phyloP scores from a whole-genome alignment of 2,113 vertebrate genomes.

The Sterrhoptilus dennistouni region DNA sequence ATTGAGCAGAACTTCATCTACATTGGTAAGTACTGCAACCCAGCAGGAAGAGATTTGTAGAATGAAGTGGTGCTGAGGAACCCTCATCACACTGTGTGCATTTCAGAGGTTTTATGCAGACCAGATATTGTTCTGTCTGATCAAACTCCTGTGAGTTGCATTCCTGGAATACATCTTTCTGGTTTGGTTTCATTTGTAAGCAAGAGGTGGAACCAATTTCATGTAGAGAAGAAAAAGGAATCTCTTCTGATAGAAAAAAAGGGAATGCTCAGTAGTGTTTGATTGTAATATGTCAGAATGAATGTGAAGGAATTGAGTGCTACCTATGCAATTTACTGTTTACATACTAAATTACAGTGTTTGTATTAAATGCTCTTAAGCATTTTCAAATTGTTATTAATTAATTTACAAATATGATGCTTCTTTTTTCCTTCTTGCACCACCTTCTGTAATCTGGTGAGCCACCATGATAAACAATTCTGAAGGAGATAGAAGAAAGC shows the following conservation, averaged over 20 bases:
- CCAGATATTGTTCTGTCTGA: background rate
- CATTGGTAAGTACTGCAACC: background rate
- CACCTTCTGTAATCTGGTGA: background rate
- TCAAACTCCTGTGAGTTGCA: rapidly evolving
- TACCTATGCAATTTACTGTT: background rate
- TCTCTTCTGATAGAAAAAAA: background rate
- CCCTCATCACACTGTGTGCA: no score
- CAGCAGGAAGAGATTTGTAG: background rate
- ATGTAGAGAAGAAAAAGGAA: background rate
- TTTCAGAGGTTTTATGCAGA: background rate
- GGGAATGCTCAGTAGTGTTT: background rate
- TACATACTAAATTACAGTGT: background rate
- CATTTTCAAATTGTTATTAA: background rate
- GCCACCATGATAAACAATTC: background rate
- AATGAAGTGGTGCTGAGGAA: background rate
- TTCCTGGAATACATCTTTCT: background rate
- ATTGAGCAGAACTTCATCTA: background rate
- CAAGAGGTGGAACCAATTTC: background rate
- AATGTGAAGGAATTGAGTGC: background rate
- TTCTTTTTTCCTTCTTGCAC: background rate
- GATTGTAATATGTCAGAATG: background rate
- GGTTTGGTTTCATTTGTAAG: background rate
- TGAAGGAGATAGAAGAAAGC: background rate
- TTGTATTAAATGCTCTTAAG: background rate
- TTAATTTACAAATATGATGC: background rate